Evolutionary conservation across 1,140 invertebrate genomes (phyloP).

Genomic region (Psilanteris sp.): DNA sequence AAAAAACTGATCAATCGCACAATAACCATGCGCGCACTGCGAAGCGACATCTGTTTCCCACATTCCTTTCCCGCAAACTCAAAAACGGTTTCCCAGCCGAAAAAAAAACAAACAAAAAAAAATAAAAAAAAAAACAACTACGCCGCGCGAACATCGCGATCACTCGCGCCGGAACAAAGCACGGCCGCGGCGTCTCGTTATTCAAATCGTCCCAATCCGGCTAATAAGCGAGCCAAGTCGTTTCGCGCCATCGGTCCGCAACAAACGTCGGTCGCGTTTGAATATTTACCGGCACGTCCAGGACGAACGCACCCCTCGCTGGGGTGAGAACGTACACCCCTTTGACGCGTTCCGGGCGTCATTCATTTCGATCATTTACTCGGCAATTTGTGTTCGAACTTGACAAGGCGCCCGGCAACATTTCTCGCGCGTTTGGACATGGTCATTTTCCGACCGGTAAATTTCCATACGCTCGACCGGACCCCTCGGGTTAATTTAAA

Average conservation of each 20-base stretch:
- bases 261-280: constrained; percentile 10
- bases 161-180: constrained; percentile 4
- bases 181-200: neutral
- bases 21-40: too few relatives aligned
- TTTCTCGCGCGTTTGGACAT: constrained; percentile 68
- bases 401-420: constrained; percentile 48
- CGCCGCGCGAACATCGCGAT: neutral
- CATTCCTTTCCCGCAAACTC: too few relatives aligned
- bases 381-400: constrained; percentile 56
- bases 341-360: constrained; percentile 29
- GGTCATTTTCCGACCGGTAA: constrained; percentile 74
- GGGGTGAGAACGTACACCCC: constrained; percentile 30
- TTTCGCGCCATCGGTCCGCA: too few relatives aligned
- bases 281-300: too few relatives aligned
- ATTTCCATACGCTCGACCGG: constrained; percentile 70
- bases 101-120: too few relatives aligned
- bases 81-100: too few relatives aligned
- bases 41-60: too few relatives aligned
- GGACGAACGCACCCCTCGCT: constrained; percentile 22
- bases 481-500: too few relatives aligned
- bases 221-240: too few relatives aligned
- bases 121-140: too few relatives aligned
- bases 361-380: constrained; percentile 64
- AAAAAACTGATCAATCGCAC: too few relatives aligned
- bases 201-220: neutral